Evolutionary conservation across 2,888 invertebrate species (phyloP), one percentile per base, ranked within the genome.

Genomic region (Macaria liturata): DNA sequence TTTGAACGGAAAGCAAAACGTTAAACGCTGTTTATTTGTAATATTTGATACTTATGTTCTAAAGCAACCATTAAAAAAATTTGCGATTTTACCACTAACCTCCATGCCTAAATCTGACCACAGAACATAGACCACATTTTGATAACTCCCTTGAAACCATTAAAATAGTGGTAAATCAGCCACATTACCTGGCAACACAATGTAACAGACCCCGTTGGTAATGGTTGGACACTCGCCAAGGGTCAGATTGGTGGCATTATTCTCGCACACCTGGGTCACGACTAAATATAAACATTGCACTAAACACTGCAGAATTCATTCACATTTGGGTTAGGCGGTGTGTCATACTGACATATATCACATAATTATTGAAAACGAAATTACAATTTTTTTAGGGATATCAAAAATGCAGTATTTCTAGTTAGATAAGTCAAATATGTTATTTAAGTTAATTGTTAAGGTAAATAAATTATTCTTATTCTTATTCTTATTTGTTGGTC

Each of bases 201-300:
- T 53, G 45, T 46, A 54, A 49, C 42, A 58, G 51, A 54, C 51
- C 52, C 9, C 7, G 32, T n/a, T 56, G 46, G 55, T 53, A 54
- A 52, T 55, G 61, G 40, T 32, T 70, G 72, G 72, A 68, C 46
- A 8, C 49, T 32, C 42, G 69, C 72, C 72, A 72, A 69, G 62
- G 66, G 64, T 64, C 62, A 64, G 66, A 65, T 64, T 66, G 55
- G 56, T 59, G 59, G 58, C 63, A 56, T 64, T 59, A 63, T 65
- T 59, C 64, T 66, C 62, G 55, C 63, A 57, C 78, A 80, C 79
- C 79, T 80, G 78, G 74, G 75, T 74, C 73, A 71, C 56, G 49
- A 59, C 74, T 75, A 74, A 71, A 72, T 69, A 72, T 80, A 79
- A 70, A 71, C 61, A 67, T 60, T 61, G 64, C 67, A 67, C 69